Evolutionary conservation across 2,113 vertebrate species (phyloP), one percentile per base, ranked within the genome.

Genomic region (Trichomycterus rosablanca): DNA sequence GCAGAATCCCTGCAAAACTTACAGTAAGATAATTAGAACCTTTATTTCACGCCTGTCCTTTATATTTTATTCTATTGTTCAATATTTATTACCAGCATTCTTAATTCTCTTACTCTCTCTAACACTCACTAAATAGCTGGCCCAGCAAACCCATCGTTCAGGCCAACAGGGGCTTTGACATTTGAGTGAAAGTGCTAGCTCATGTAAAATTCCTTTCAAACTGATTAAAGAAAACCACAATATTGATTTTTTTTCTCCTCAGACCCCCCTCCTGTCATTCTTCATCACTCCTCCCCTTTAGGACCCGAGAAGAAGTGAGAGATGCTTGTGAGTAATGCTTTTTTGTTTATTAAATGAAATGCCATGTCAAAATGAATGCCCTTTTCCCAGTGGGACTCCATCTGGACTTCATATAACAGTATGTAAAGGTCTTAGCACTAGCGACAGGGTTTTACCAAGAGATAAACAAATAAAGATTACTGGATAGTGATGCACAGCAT

Each of bases 221-320:
- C 52, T 46, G 71, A 61, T 42, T 74, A 66, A 53, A 54, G 60
- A n/a, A 68, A 73, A 77, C 23, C 5, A 15, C 26, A 54, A 63
- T 54, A 68, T 68, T 60, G 40, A 68, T 67, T 67, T 24, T 51
- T 16, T 35, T 46, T 6, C 12, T 22, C 11, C 7, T 44, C 12
- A 15, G 14, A 8, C 40, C 14, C 35, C n/a, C 51, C 18, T 49
- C 19, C 18, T 14, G 39, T 19, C 14, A 30, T 65, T 32, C 9
- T 20, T 67, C 18, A 59, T 53, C 40, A 16, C 48, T 44, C 16
- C 52, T 18, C 39, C 15, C 42, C 18, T 16, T 30, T 43, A 20
- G 30, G 18, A 37, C 34, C 34, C 2, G 14, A 22, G 10, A 52
- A 7, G 14, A 24, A 40, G 18, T 23, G 15, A 61, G 51, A 52